Conservation (phyloP, 2,113 vertebrate genomes). For the Callorhinus ursinus region DNA sequence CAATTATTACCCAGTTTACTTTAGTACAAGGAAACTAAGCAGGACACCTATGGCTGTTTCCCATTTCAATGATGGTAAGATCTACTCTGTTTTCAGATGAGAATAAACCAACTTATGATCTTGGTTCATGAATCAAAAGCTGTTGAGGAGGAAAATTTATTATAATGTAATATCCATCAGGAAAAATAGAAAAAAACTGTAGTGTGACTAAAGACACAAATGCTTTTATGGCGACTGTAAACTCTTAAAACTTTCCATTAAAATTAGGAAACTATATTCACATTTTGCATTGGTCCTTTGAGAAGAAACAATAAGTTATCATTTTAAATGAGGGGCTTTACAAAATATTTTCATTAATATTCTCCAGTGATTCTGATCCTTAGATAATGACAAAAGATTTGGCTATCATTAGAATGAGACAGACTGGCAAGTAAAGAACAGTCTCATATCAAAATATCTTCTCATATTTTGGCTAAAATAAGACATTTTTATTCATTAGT, state of each 20-base stretch:
- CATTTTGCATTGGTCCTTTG: background rate
- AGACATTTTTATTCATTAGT: slow-evolving; percentile 44
- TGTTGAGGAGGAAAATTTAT: background rate
- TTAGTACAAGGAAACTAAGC: background rate
- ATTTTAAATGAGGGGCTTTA: background rate
- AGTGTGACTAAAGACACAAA: background rate
- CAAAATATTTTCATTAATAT: background rate
- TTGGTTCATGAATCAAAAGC: background rate
- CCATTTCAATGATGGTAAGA: background rate
- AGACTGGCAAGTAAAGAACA: background rate
- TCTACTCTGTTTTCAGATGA: background rate
- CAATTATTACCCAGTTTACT: background rate
- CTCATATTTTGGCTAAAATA: background rate
- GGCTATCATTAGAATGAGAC: background rate
- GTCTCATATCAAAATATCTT: background rate
- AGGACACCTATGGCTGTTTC: background rate
- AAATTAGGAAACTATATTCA: background rate
- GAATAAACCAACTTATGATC: background rate
- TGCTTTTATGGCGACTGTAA: background rate
- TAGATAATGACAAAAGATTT: background rate
- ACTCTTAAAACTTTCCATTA: background rate
- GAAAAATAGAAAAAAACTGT: background rate
- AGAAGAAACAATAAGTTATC: background rate
- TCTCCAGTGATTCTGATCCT: background rate
- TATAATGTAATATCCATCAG: background rate